Conservation (phyloP, 2,888 invertebrate genomes). For the Machimus rusticus region DNA sequence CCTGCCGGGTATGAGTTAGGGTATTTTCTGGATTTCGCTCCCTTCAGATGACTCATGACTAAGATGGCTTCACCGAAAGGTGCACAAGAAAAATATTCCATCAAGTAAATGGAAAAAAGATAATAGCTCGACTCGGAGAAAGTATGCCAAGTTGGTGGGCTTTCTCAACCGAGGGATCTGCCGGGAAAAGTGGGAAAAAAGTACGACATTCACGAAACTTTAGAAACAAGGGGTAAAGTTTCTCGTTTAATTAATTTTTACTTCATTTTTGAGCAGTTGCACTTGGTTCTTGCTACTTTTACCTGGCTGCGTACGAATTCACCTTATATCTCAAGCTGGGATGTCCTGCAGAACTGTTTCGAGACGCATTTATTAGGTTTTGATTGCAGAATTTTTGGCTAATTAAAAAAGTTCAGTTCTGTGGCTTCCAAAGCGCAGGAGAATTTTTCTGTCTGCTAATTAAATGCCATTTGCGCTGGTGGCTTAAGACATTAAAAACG, state of each 20-base stretch:
- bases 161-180: background rate
- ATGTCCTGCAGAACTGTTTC: background rate
- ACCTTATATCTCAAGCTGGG: background rate
- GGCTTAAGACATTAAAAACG: background rate
- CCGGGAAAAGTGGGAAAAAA: background rate
- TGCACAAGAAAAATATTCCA: background rate
- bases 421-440: background rate
- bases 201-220: background rate
- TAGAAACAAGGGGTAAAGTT: background rate
- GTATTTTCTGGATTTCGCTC: background rate
- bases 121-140: background rate
- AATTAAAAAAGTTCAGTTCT: background rate
- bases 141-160: background rate
- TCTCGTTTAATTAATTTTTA: background rate
- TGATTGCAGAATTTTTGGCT: background rate
- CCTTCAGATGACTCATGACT: background rate
- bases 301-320: background rate
- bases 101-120: background rate
- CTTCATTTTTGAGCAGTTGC: background rate
- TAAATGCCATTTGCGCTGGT: background rate
- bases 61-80: background rate
- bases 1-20: background rate
- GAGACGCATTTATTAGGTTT: background rate
- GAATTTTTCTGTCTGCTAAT: background rate
- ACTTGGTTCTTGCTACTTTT: background rate